These are phyloP conservation scores for Nanorana parkeri DNA, from an alignment of 2,113 vertebrate genomes.

Conservation along the genomic window DNA sequence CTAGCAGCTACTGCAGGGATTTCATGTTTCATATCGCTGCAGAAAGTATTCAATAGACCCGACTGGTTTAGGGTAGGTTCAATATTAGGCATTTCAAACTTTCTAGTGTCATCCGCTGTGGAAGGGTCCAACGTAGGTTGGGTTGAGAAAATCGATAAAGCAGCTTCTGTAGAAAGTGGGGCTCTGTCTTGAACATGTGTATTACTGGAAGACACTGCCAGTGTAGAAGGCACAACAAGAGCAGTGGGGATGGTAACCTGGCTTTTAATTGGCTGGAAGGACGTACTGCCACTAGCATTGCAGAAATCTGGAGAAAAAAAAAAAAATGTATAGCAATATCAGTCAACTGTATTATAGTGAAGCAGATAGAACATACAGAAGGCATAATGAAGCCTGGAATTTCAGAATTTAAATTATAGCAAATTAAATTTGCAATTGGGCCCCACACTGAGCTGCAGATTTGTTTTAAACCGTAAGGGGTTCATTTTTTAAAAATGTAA, in stretches of 20 bases:
- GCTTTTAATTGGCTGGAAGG: slow-evolving; percentile 93
- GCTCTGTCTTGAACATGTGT: slow-evolving; percentile 68
- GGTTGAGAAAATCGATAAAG: slow-evolving; percentile 73
- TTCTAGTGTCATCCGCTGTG: slow-evolving; percentile 78
- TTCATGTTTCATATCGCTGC: slow-evolving; percentile 79
- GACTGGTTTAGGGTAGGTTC: slow-evolving; percentile 92
- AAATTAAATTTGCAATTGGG: too few species aligned
- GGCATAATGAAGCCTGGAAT: too few species aligned
- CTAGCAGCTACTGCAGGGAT: slow-evolving; percentile 73
- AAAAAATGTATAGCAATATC: too few species aligned
- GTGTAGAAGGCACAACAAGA: slow-evolving; percentile 96
- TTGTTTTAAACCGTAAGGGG: too few species aligned
- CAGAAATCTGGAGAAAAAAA: slow-evolving; percentile 78
- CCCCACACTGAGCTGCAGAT: too few species aligned
- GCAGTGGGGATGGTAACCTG: slow-evolving; percentile 94
- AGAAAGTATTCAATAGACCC: slow-evolving; percentile 76
- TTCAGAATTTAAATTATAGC: too few species aligned
- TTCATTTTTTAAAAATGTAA: too few species aligned
- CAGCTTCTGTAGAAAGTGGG: slow-evolving; percentile 65
- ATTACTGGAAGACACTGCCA: slow-evolving; percentile 80
- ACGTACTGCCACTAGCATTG: slow-evolving; percentile 83
- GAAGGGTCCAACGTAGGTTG: slow-evolving; percentile 77
- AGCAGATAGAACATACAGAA: background rate
- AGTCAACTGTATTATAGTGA: too few species aligned
- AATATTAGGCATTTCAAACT: slow-evolving; percentile 85